Evolutionary conservation across 2,888 invertebrate species (phyloP), one percentile per base, ranked within the genome.

Genomic region (Lymantria monacha): DNA sequence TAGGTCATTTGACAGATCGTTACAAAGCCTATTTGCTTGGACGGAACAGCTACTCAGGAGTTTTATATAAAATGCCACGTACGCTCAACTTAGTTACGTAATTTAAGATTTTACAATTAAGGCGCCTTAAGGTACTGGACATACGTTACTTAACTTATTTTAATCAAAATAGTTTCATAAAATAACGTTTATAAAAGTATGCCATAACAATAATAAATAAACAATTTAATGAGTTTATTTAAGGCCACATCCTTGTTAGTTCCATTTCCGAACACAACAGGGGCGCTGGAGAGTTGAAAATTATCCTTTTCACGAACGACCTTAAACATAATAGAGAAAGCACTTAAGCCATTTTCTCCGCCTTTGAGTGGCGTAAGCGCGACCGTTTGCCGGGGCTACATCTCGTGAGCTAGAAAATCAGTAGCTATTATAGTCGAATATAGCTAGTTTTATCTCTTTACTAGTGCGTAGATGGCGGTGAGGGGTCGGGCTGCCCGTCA

Each of bases 271-370:
- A 59, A 58, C 61, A 61, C 76, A 76, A 73, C 75, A 74, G 78
- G 85, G 81, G 83, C 81, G 83, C 78, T 85, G 74, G 86, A 83
- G 87, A 88, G 85, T 90, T 90, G 89, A 90, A 90, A 91, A 90
- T 89, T 90, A 91, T 90, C 90, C 91, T 90, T 90, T 91, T 90
- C 88, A 88, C 81, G 85, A 91, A 86, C 87, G 89, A 83, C 87
- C 90, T 90, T 89, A 88, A 91, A 83, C 81, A 91, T 91, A 91
- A 90, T 90, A 91, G 91, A 91, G 89, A 90, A 87, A 90, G 91
- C 91, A 91, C 91, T 91, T 91, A 89, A 91, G 87, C 88, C 88
- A 91, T 90, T 90, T 90, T 91, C 90, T 84, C 90, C 88, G 90
- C 89, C 88, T 91, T 91, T 91, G 87, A 90, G 87, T 90, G 88